A percentile compares a stretch with the other conserved stretches of the same genome.
These are phyloP conservation scores for Zoanthus sociatus DNA, from an alignment of 92 coral and sea anemone genomes.

Conservation along the genomic window DNA sequence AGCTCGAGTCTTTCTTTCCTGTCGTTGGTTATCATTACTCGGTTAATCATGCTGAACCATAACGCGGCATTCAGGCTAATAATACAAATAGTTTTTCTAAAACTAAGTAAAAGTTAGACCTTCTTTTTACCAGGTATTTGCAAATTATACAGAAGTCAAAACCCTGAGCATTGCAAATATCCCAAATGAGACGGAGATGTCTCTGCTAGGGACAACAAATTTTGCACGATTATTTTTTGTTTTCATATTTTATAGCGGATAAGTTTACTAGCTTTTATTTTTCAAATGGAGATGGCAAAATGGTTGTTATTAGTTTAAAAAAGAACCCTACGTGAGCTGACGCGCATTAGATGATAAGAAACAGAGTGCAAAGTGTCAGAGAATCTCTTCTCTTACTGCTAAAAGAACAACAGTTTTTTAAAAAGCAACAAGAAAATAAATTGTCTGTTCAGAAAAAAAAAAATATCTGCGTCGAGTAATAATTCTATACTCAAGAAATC, in stretches of 20 bases:
- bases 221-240: not conserved
- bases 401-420: not conserved
- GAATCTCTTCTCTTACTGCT: not conserved
- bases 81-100: not conserved
- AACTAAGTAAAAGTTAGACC: slow-evolving; percentile 13
- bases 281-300: no score
- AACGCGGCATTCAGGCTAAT: not conserved
- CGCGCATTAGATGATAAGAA: no score
- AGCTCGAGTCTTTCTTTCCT: not conserved
- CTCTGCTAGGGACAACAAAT: slow-evolving; percentile 19
- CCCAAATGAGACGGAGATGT: slow-evolving; percentile 23
- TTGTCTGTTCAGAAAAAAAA: not conserved
- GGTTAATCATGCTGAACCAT: not conserved
- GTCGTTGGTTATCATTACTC: not conserved
- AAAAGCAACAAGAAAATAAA: not conserved
- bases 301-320: not conserved
- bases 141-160: not conserved
- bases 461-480: not conserved
- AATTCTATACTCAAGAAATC: not conserved
- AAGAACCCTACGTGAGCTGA: no score
- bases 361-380: not conserved
- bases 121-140: not conserved
- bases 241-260: no score
- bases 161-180: slow-evolving; percentile 27
- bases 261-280: no score